Evolutionary conservation across 1,140 invertebrate species (phyloP).

Genomic region (Eumeta japonica): DNA sequence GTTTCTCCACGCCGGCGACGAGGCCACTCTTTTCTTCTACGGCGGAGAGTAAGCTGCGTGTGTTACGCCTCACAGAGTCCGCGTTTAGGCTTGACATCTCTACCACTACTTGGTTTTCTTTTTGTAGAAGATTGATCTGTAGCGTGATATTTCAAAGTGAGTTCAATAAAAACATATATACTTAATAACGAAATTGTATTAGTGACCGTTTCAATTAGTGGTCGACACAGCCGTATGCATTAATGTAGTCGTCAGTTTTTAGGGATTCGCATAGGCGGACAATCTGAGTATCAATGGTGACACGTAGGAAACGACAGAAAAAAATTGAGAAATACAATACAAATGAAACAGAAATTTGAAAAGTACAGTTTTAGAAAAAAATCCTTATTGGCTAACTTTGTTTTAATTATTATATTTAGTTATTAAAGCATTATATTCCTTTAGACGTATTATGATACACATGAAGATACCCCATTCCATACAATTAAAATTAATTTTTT

Average conservation of each 20-base stretch:
- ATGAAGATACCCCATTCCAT: too few species aligned
- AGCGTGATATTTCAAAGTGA: slow-evolving; percentile 9
- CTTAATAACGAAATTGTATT: neutral
- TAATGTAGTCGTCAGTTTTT: too few species aligned
- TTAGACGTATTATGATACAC: too few species aligned
- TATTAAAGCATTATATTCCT: too few species aligned
- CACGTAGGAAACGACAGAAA: too few species aligned
- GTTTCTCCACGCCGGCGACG: slow-evolving; percentile 75
- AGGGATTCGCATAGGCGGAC: too few species aligned
- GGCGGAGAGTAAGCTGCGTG: slow-evolving; percentile 65
- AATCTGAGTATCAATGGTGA: too few species aligned
- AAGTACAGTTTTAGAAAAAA: slow-evolving; percentile 23
- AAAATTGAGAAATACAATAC: slow-evolving; percentile 1
- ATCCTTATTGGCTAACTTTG: too few species aligned
- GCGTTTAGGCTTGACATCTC: slow-evolving; percentile 74
- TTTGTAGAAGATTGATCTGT: slow-evolving; percentile 50
- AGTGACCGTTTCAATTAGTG: too few species aligned
- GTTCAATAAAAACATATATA: neutral
- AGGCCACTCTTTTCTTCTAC: slow-evolving; percentile 74
- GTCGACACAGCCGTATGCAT: too few species aligned
- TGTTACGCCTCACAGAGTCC: slow-evolving; percentile 66
- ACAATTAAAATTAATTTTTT: too few species aligned
- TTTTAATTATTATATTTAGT: too few species aligned
- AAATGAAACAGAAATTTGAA: neutral
- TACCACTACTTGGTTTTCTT: slow-evolving; percentile 73